Percentiles rank a stretch among this genome's conserved stretches.
phyloP scores from a whole-genome alignment of 1,140 invertebrate species.

The Habropoda laboriosa region DNA sequence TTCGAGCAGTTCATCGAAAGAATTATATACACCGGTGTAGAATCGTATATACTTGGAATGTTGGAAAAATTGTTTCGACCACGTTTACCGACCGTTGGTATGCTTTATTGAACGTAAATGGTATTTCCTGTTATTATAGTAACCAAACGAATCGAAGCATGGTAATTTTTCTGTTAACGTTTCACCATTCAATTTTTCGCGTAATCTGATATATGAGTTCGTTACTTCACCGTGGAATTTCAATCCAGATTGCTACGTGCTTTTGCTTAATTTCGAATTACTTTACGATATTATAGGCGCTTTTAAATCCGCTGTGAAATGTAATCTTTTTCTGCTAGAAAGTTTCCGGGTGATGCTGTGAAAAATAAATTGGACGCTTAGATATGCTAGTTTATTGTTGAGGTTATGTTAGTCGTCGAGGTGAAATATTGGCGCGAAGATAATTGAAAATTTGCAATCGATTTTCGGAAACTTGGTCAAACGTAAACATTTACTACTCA shows the following conservation, averaged over 20 bases:
- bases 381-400: background rate
- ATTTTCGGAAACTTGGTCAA: background rate
- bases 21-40: background rate
- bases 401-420: background rate
- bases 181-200: background rate
- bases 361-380: background rate
- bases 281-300: background rate
- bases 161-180: background rate
- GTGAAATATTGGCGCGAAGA: background rate
- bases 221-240: background rate
- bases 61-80: background rate
- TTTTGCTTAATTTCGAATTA: background rate
- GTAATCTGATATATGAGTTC: background rate
- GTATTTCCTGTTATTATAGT: slow-evolving; percentile 15
- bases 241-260: background rate
- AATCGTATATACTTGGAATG: background rate
- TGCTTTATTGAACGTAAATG: slow-evolving; percentile 8
- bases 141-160: background rate
- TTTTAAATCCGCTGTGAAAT: background rate
- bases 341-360: background rate
- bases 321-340: background rate
- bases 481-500: background rate
- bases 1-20: background rate
- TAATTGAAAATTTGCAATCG: background rate
- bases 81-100: no score